These are phyloP conservation scores for Acanthis flammea DNA, from an alignment of 2,797 vertebrate genomes.

Conservation along the genomic window DNA sequence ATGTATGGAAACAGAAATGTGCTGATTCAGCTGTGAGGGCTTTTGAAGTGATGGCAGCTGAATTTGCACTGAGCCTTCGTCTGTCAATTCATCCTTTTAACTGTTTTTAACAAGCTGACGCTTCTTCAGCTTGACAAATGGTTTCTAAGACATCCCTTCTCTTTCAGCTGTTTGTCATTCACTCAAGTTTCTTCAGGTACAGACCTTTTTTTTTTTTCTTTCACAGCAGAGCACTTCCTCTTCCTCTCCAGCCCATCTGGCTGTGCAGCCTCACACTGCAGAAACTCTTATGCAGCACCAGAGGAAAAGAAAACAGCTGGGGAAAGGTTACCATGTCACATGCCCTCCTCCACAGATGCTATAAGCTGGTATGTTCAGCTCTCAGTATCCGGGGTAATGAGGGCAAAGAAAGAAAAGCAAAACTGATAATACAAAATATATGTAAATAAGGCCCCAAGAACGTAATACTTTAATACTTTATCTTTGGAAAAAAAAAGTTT, in stretches of 20 bases:
- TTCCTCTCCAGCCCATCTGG: conserved; percentile 7
- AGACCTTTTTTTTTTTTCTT: background rate
- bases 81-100: conserved; percentile 43
- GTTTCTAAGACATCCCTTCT: conserved; percentile 4
- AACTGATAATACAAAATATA: background rate
- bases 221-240: background rate
- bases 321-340: background rate
- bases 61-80: background rate
- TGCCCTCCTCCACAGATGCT: background rate
- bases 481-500: background rate
- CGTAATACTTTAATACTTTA: background rate
- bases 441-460: background rate
- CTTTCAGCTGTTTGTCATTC: conserved; percentile 30
- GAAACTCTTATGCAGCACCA: conserved; percentile 21
- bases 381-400: background rate
- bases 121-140: conserved; percentile 17
- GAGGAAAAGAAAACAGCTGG: conserved; percentile 45
- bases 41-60: conserved; percentile 47
- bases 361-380: conserved; percentile 3
- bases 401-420: conserved; percentile 13
- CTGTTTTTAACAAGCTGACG: background rate
- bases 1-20: background rate
- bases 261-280: conserved; percentile 14
- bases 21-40: conserved; percentile 34
- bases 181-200: conserved; percentile 15